A percentile compares a stretch with the other conserved stretches of the same genome.
Evolutionary conservation across 2,113 vertebrate genomes (phyloP).

Genomic region (Hymenochirus boettgeri): DNA sequence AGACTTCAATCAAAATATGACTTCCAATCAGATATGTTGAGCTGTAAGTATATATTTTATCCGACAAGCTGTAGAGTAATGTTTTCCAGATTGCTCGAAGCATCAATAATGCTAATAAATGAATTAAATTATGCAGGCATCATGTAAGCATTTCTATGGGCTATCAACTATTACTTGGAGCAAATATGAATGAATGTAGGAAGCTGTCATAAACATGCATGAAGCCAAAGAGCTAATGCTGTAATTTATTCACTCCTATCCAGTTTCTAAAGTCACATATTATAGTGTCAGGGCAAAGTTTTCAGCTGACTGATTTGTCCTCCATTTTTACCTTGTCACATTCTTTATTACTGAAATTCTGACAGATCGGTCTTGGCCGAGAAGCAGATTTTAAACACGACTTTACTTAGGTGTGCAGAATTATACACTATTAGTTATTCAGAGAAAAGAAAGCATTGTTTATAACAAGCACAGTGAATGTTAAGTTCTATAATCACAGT

Average conservation of each 20-base stretch:
- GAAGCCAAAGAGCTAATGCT: slow-evolving; percentile 22
- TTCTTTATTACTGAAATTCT: slow-evolving; percentile 7
- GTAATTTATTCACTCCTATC: slow-evolving; percentile 46
- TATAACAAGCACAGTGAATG: too few species aligned
- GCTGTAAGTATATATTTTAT: slow-evolving; percentile 1
- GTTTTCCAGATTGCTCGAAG: slow-evolving; percentile 16
- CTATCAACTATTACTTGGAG: slow-evolving; percentile 11
- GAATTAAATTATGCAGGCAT: slow-evolving; percentile 7
- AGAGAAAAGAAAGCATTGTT: too few species aligned
- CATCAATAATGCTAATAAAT: slow-evolving; percentile 27
- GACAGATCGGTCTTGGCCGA: neutral
- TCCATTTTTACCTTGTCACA: slow-evolving; percentile 8
- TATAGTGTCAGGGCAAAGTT: slow-evolving; percentile 12
- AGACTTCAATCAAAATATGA: neutral
- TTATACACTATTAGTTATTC: too few species aligned
- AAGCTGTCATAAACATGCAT: slow-evolving; percentile 28
- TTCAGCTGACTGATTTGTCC: neutral
- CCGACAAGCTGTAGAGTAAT: slow-evolving; percentile 1
- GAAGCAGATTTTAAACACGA: neutral
- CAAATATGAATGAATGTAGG: slow-evolving; percentile 42
- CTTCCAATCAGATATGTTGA: neutral
- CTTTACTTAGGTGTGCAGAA: neutral
- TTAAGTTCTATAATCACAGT: too few species aligned
- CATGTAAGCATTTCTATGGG: slow-evolving; percentile 32
- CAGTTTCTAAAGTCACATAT: slow-evolving; percentile 24